Percentiles rank a stretch among this genome's conserved stretches.
Conservation (phyloP, 2,888 invertebrate genomes). For the Orchesellides sinensis region DNA sequence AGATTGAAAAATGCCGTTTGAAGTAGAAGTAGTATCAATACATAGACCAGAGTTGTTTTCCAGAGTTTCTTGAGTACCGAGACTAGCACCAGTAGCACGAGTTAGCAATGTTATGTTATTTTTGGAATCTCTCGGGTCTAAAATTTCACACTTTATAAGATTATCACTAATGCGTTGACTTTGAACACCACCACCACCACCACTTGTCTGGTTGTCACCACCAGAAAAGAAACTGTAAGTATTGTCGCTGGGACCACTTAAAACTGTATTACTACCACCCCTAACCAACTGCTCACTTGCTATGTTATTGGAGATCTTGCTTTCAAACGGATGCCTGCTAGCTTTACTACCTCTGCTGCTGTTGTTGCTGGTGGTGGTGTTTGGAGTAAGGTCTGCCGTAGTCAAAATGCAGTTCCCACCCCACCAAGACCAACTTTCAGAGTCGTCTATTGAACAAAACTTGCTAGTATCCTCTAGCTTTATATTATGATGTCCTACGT, state of each 20-base stretch:
- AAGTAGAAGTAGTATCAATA: conserved; percentile 35
- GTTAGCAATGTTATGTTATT: conserved; percentile 30
- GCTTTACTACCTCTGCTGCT: conserved; percentile 1
- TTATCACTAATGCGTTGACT: conserved; percentile 57
- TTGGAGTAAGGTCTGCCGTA: conserved; percentile 37
- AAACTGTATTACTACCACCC: conserved; percentile 5
- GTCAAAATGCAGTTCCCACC: conserved; percentile 58
- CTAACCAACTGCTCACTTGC: conserved; percentile 9
- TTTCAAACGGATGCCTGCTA: conserved; percentile 17
- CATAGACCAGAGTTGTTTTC: conserved; percentile 45
- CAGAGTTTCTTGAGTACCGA: conserved; percentile 39
- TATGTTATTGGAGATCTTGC: conserved; percentile 40
- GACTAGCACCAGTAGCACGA: conserved; percentile 63
- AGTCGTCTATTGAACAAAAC: conserved; percentile 54
- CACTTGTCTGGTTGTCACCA: conserved; percentile 1
- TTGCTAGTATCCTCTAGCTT: conserved; percentile 42
- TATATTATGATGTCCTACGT: conserved; percentile 18
- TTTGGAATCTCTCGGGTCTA: conserved; percentile 30
- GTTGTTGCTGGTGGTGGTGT: conserved; percentile 18
- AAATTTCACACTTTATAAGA: conserved; percentile 51
- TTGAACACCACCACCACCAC: conserved; percentile 34
- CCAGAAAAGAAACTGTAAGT: conserved; percentile 35
- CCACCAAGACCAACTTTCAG: conserved; percentile 67
- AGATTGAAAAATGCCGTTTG: conserved; percentile 55
- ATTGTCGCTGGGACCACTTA: conserved; percentile 21